Base-by-base conservation (phyloP, 2,888 invertebrate genomes). In the Steinernema hermaphroditum region DNA sequence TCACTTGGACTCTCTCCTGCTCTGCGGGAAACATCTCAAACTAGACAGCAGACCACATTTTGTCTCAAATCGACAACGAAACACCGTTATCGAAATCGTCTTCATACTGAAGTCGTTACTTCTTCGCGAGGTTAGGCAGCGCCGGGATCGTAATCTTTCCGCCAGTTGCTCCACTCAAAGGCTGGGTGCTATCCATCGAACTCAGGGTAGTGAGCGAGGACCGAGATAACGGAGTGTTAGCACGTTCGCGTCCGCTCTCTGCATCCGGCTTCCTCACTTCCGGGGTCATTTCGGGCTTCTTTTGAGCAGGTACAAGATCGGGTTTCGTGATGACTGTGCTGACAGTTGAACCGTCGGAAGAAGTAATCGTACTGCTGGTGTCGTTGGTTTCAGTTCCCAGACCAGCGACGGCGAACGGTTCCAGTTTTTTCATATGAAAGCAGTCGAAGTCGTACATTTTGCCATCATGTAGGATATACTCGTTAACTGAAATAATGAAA, bases 391-490 rank as follows among this genome's bases (percentile, higher is more conserved):
- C 62, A 16, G 12, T 62, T 29, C 32, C 32, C 12, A 32, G 6
- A 37, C 6, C 12, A 37, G 37, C 6, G 62, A 19, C 62, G 32
- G 34, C 34, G 16, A 24, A 34, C 6, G 29, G 62, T n/a, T 62
- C 62, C 14, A 62, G 32, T 24, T 72, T 72, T 16, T 46, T 69
- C n/a, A 69, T 9, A 34, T 49, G 34, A 16, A 34, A 72, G 41
- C 72, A 72, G 37, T 72, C 72, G 29, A 27, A 16, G 54, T 72
- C 72, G 69, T 70, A 72, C 14, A 50, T 14, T 32, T 69, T 69
- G 14, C 50, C 69, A 2, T 72, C 41, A n/a, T n/a, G 37, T 0
- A 72, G 9, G 9, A 70, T 49, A 34, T 69, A 72, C 41, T 69
- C 69, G 37, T 57, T 37, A 24, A 24, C 72, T 72, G 27, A 46